Evolutionary conservation across 2,888 invertebrate species (phyloP), one percentile per base, ranked within the genome.

Genomic region (Apodemia mormo): DNA sequence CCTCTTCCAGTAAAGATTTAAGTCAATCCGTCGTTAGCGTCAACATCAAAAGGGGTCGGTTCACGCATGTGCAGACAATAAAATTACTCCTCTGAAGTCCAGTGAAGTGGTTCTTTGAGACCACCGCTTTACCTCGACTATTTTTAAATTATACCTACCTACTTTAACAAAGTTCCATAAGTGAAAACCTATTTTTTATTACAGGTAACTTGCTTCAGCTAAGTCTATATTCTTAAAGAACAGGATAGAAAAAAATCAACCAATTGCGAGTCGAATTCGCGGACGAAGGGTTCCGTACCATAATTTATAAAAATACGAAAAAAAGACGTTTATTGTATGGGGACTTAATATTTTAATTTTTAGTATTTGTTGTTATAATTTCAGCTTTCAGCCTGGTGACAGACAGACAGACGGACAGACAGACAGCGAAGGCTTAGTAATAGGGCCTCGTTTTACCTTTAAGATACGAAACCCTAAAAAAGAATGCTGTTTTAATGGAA

Each of bases 51-150:
- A 77, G 68, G 37, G 70, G 49, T 68, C 71, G 73, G 70, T 84
- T 85, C 78, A 88, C 89, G 85, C 88, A 87, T 85, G 85, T 86
- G 86, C 81, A 79, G 76, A 75, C 82, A 83, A 82, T 85, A 73
- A 73, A 75, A 71, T 72, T 81, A 79, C 75, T 77, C 73, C 72
- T 80, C 75, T 79, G 75, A 79, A 80, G 78, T 76, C 74, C 79
- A 77, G 66, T 76, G 75, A 71, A 81, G 74, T 80, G 82, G 76
- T 76, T 67, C 67, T 61, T 54, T 43, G 69, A 69, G 67, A 67
- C 52, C 67, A 54, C 67, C 52, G 58, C 58, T 64, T 6, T 64
- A 64, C 61, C 52, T 67, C 22, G 33, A 10, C 54, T 69, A 69
- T 69, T 65, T 69, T 69, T 65, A 65, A 54, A 65, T 69, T 58